These are phyloP conservation scores for Pogonus chalceus DNA, from an alignment of 1,140 invertebrate species.

Conservation along the genomic window DNA sequence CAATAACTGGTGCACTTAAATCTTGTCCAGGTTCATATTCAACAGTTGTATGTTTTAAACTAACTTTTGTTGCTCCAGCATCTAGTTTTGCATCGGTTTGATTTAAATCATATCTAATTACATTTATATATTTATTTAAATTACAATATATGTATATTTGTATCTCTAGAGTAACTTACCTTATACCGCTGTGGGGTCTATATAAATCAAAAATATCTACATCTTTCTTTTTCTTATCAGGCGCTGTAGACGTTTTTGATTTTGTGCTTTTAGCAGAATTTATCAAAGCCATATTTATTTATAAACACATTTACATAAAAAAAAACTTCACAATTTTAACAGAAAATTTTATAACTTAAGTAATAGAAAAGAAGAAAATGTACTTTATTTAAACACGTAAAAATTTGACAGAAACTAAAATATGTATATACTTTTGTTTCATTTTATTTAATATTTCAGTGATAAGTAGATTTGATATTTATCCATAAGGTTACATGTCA, in stretches of 20 bases:
- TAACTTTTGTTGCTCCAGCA: conserved; percentile 21
- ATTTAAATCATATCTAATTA: conserved; percentile 15
- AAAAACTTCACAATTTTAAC: too few species aligned
- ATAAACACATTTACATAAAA: too few species aligned
- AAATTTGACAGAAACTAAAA: too few species aligned
- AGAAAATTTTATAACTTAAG: too few species aligned
- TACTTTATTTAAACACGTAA: too few species aligned
- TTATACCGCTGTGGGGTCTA: background rate
- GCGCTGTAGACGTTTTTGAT: too few species aligned
- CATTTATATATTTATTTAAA: too few species aligned
- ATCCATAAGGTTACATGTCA: background rate
- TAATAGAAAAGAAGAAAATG: too few species aligned
- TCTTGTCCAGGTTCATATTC: conserved; percentile 19
- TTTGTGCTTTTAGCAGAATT: too few species aligned
- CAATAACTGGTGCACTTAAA: background rate
- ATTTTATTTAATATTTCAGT: background rate
- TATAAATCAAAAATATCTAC: background rate
- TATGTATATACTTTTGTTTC: too few species aligned
- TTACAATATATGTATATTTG: background rate
- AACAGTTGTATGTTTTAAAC: conserved; percentile 19
- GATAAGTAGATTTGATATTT: background rate
- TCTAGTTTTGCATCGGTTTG: conserved; percentile 25
- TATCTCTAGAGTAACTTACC: background rate
- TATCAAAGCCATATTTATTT: too few species aligned
- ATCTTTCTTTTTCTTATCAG: too few species aligned